phyloP scores from a whole-genome alignment of 2,113 vertebrate genomes.

The Prietella phreatophila region DNA sequence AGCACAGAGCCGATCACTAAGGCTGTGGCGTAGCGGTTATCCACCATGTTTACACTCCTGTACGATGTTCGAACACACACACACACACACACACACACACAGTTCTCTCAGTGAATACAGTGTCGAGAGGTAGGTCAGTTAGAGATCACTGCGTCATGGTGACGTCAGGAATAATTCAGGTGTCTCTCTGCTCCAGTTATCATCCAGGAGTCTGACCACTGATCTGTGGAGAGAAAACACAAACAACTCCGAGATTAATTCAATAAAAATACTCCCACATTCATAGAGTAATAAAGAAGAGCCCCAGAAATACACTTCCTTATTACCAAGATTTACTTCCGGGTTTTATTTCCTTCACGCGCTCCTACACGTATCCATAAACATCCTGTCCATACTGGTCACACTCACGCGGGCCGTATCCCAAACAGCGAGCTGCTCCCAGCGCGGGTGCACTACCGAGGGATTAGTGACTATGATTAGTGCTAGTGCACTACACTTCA shows the following conservation, averaged over 20 bases:
- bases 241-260: not conserved
- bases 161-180: not conserved
- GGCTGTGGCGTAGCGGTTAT: slow-evolving; percentile 95
- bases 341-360: not conserved
- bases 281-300: not conserved
- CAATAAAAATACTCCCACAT: not conserved
- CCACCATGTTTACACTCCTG: slow-evolving; percentile 75
- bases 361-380: not conserved
- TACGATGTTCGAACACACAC: not conserved
- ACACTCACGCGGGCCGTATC: not conserved
- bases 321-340: too few species aligned
- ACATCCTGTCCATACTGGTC: not conserved
- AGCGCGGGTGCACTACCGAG: not conserved
- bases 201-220: not conserved
- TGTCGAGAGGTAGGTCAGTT: not conserved
- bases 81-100: not conserved
- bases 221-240: not conserved
- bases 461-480: too few species aligned
- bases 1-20: slow-evolving; percentile 94
- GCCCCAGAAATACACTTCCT: too few species aligned
- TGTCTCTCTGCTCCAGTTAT: not conserved
- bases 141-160: not conserved
- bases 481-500: not conserved
- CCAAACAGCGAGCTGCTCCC: not conserved
- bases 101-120: not conserved